These are phyloP conservation scores for Sebastes cheni DNA, from an alignment of 2,797 vertebrate genomes.

Conservation along the genomic window DNA sequence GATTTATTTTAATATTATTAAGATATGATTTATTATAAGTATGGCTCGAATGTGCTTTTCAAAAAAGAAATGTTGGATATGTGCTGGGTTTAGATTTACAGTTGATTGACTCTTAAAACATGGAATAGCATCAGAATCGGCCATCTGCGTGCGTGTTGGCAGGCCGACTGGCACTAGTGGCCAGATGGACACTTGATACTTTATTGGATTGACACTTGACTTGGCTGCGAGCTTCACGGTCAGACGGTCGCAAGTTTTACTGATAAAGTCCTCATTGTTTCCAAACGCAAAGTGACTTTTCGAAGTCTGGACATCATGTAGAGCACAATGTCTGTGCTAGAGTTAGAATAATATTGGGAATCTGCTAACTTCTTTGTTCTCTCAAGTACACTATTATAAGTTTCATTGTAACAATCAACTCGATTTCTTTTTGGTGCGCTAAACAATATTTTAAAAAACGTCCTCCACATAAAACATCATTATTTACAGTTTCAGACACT, in stretches of 20 bases:
- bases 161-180: constrained; percentile 12
- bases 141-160: constrained; percentile 47
- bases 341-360: background rate
- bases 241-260: constrained; percentile 11
- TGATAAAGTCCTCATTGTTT: constrained; percentile 48
- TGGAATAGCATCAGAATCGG: background rate
- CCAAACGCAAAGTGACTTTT: constrained; percentile 33
- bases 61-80: background rate
- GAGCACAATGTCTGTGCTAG: background rate
- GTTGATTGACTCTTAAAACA: constrained; percentile 13
- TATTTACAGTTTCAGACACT: background rate
- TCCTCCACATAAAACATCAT: background rate
- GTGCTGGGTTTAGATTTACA: background rate
- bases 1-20: too few relatives aligned
- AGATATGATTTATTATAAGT: background rate
- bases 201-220: constrained; percentile 58
- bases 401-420: background rate
- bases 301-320: constrained; percentile 24
- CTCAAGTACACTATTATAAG: background rate
- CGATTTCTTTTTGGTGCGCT: background rate
- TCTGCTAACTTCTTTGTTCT: background rate
- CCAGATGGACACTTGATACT: constrained; percentile 61
- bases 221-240: constrained; percentile 35
- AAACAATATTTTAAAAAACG: background rate
- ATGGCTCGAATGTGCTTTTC: background rate